Evolutionary conservation across 2,888 invertebrate genomes (phyloP).

Genomic region (Noctua pronuba): DNA sequence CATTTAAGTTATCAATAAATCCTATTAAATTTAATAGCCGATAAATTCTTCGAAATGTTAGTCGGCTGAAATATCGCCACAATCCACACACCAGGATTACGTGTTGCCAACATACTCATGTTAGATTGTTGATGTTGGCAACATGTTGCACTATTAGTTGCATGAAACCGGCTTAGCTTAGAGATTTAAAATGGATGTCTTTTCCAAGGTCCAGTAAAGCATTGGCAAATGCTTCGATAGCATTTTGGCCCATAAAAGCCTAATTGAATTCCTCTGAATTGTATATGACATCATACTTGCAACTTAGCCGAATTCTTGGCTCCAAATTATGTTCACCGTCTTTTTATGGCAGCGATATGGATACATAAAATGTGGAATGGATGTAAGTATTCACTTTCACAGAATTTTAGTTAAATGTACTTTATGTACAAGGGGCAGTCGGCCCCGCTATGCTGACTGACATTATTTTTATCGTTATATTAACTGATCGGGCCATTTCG

Average conservation of each 20-base stretch:
- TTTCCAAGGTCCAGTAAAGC: background rate
- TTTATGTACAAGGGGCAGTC: background rate
- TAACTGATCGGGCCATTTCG: background rate
- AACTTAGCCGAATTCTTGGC: background rate
- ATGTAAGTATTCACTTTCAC: background rate
- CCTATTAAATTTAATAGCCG: conserved; percentile 12
- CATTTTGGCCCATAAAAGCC: background rate
- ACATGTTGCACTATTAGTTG: conserved; percentile 2
- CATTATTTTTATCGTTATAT: background rate
- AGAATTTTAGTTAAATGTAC: background rate
- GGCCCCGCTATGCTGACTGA: background rate
- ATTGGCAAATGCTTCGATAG: background rate
- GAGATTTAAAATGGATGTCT: background rate
- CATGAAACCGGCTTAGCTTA: background rate
- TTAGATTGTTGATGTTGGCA: conserved; percentile 22
- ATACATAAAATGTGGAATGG: background rate
- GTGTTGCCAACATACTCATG: background rate
- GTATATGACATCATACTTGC: conserved; percentile 9
- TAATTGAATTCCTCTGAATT: conserved; percentile 4
- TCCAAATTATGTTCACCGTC: conserved; percentile 22
- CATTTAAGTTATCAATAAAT: background rate
- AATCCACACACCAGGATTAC: no score
- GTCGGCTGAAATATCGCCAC: conserved; percentile 5
- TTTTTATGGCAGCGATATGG: background rate
- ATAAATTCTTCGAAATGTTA: conserved; percentile 9